These are phyloP conservation scores for Lineus longissimus DNA, from an alignment of 1,140 invertebrate species.

Conservation along the genomic window DNA sequence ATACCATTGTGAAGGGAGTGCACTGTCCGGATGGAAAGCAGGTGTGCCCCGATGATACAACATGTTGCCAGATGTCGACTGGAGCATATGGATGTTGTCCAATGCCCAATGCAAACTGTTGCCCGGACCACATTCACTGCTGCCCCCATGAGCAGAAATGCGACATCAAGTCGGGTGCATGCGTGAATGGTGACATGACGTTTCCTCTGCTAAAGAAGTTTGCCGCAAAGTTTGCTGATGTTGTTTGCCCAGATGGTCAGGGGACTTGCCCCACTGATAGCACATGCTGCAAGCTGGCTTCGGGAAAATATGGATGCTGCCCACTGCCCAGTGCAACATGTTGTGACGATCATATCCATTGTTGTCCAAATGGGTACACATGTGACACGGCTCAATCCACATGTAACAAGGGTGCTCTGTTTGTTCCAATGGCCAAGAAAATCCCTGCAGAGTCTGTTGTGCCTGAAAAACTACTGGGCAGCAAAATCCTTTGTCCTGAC, in stretches of 20 bases:
- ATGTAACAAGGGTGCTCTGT: conserved; percentile 23
- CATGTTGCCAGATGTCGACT: conserved; percentile 47
- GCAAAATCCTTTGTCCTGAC: too few relatives aligned
- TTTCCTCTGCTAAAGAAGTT: conserved; percentile 20
- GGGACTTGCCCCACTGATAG: conserved; percentile 2
- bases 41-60: conserved; percentile 47
- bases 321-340: conserved; percentile 6
- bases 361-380: conserved; percentile 16
- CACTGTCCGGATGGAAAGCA: conserved; percentile 27
- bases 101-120: conserved; percentile 40
- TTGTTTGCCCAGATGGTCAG: neutral
- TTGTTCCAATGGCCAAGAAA: conserved; percentile 21
- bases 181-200: conserved; percentile 17
- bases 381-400: conserved; percentile 17
- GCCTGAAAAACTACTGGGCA: neutral
- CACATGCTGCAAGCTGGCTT: conserved; percentile 7
- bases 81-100: conserved; percentile 53
- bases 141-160: conserved; percentile 38
- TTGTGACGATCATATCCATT: conserved; percentile 16
- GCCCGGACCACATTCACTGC: conserved; percentile 40
- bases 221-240: neutral
- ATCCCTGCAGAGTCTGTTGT: conserved; percentile 5
- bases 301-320: conserved; percentile 13
- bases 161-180: conserved; percentile 26
- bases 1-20: conserved; percentile 11